A percentile compares a stretch with the other conserved stretches of the same genome.
These are phyloP conservation scores for Ophioninae sp. DNA, from an alignment of 2,888 invertebrate genomes.

Conservation along the genomic window DNA sequence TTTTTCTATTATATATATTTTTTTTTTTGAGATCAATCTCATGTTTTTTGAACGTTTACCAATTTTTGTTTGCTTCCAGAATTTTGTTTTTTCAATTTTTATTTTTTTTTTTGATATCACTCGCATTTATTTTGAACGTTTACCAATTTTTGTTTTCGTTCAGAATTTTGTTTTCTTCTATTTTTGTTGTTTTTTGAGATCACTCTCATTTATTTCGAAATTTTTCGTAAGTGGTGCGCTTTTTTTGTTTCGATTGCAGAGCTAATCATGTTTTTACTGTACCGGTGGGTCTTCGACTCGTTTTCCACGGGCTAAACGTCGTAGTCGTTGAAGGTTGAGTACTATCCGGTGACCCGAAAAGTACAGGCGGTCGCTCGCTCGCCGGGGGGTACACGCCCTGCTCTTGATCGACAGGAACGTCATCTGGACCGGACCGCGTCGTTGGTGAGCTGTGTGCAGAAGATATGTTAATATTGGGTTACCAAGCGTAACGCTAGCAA, in stretches of 20 bases:
- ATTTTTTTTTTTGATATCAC: no score
- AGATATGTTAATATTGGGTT: slow-evolving; percentile 11
- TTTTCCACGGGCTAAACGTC: slow-evolving; percentile 78
- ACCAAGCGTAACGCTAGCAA: background rate
- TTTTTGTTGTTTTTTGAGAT: no score
- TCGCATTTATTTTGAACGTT: no score
- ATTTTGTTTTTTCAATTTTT: no score
- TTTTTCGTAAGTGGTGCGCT: background rate
- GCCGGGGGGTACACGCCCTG: slow-evolving; percentile 69
- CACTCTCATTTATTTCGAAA: no score
- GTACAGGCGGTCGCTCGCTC: slow-evolving; percentile 72
- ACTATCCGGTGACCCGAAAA: slow-evolving; percentile 72
- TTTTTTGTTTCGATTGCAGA: background rate
- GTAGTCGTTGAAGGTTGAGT: slow-evolving; percentile 78
- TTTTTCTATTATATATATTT: no score
- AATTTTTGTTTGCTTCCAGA: no score
- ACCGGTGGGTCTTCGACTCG: slow-evolving; percentile 78
- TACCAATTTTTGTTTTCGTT: no score
- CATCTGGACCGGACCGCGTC: slow-evolving; percentile 68
- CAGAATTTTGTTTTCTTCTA: no score
- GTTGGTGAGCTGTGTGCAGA: slow-evolving; percentile 73
- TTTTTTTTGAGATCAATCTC: no score
- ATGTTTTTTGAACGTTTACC: no score
- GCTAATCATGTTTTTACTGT: slow-evolving; percentile 29
- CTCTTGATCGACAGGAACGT: slow-evolving; percentile 69